Percentiles rank a stretch among this genome's conserved stretches.
Evolutionary conservation across 2,113 vertebrate species (phyloP).

Genomic region (Zapus hudsonius): DNA sequence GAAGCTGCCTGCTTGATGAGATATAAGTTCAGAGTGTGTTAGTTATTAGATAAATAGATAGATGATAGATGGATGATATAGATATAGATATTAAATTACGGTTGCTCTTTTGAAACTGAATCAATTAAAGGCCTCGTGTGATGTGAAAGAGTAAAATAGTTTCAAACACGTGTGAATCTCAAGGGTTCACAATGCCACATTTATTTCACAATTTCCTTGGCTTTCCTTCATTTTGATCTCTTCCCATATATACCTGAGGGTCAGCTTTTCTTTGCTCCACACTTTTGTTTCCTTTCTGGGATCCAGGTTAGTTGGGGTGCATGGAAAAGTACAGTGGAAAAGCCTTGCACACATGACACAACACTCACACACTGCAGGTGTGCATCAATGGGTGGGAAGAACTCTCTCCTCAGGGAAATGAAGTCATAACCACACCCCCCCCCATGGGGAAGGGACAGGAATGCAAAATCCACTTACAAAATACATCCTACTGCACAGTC

Average conservation of each 20-base stretch:
- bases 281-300: background rate
- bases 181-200: background rate
- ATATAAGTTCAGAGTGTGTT: background rate
- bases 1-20: background rate
- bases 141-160: background rate
- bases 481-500: background rate
- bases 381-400: background rate
- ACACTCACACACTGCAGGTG: background rate
- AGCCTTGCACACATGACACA: background rate
- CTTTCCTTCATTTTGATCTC: background rate
- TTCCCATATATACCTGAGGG: background rate
- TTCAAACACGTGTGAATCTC: background rate
- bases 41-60: background rate
- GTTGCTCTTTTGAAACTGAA: background rate
- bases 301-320: background rate
- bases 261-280: background rate
- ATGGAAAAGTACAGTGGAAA: background rate
- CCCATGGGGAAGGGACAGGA: background rate
- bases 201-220: background rate
- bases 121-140: background rate
- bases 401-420: background rate
- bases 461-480: background rate
- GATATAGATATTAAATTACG: background rate
- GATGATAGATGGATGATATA: no score
- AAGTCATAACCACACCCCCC: background rate